These are phyloP conservation scores for Solea solea DNA, from an alignment of 2,113 vertebrate species.

Conservation along the genomic window DNA sequence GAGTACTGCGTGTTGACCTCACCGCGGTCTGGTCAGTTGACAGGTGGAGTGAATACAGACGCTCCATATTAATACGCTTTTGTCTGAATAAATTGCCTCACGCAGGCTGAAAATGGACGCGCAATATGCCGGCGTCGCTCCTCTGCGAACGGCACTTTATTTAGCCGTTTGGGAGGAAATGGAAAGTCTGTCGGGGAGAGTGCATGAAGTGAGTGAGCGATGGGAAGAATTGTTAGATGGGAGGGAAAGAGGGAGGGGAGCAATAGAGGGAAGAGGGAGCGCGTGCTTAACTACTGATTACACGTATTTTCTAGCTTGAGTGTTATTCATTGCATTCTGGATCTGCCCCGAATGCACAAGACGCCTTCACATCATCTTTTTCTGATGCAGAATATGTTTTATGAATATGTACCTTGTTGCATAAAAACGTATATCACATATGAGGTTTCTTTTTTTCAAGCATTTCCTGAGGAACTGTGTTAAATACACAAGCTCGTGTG, in stretches of 20 bases:
- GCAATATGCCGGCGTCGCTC: conserved; percentile 14
- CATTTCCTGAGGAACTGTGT: background rate
- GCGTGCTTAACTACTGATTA: conserved; percentile 50
- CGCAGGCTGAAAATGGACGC: conserved; percentile 42
- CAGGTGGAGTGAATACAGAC: conserved; percentile 47
- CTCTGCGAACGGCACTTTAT: conserved; percentile 53
- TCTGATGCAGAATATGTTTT: background rate
- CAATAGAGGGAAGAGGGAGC: conserved; percentile 20
- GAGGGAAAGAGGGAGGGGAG: conserved; percentile 25
- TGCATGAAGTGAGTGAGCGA: conserved; percentile 56
- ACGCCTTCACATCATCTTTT: conserved; percentile 29
- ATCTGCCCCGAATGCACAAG: conserved; percentile 11
- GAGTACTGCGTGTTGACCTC: conserved; percentile 38
- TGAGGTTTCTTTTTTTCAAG: background rate
- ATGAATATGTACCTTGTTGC: no score
- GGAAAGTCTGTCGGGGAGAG: conserved; percentile 56
- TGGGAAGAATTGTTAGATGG: conserved; percentile 45
- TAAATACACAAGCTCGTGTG: background rate
- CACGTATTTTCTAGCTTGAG: conserved; percentile 36
- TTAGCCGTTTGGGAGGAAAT: conserved; percentile 63
- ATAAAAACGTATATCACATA: no score
- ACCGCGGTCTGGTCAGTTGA: conserved; percentile 35
- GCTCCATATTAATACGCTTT: conserved; percentile 58
- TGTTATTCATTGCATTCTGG: conserved; percentile 31
- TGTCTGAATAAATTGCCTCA: conserved; percentile 48